A percentile compares a stretch with the other conserved stretches of the same genome.
Evolutionary conservation across 2,113 vertebrate species (phyloP).

Genomic region (Rattus rattus): DNA sequence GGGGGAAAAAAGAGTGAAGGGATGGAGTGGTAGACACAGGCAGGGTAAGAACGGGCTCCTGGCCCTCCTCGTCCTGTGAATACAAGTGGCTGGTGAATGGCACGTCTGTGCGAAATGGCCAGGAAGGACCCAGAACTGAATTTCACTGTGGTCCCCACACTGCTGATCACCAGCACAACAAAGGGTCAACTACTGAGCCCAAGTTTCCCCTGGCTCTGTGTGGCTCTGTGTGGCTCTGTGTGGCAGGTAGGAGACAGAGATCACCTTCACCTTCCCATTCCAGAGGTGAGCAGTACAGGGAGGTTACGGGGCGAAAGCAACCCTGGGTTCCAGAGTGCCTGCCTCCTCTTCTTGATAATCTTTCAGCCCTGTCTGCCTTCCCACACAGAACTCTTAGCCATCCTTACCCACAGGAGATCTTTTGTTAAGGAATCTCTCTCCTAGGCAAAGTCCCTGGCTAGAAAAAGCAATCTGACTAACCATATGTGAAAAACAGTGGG

Average conservation of each 20-base stretch:
- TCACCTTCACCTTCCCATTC: not conserved
- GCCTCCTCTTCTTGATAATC: not conserved
- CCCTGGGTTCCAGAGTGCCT: not conserved
- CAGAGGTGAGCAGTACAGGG: not conserved
- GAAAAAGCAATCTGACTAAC: constrained; percentile 53
- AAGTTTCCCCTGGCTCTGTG: fast-evolving
- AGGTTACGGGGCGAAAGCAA: too few relatives aligned
- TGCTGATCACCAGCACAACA: not conserved
- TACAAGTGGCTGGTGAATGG: not conserved
- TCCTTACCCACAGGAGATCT: not conserved
- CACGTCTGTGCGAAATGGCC: not conserved
- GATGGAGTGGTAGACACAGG: fast-evolving
- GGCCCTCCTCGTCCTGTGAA: not conserved
- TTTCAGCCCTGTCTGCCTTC: not conserved
- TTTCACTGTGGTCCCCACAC: not conserved
- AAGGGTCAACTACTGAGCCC: not conserved
- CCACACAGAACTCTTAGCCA: not conserved
- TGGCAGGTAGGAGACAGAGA: not conserved
- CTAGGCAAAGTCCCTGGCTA: constrained; percentile 33
- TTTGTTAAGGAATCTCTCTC: constrained; percentile 46
- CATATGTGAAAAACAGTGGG: not conserved
- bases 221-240: fast-evolving
- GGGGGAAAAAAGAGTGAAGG: too few relatives aligned
- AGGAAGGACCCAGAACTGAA: not conserved
- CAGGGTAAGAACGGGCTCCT: not conserved